Percentiles rank a stretch among this genome's conserved stretches.
phyloP scores from a whole-genome alignment of 2,797 vertebrate species.

The Labeo calbasu region DNA sequence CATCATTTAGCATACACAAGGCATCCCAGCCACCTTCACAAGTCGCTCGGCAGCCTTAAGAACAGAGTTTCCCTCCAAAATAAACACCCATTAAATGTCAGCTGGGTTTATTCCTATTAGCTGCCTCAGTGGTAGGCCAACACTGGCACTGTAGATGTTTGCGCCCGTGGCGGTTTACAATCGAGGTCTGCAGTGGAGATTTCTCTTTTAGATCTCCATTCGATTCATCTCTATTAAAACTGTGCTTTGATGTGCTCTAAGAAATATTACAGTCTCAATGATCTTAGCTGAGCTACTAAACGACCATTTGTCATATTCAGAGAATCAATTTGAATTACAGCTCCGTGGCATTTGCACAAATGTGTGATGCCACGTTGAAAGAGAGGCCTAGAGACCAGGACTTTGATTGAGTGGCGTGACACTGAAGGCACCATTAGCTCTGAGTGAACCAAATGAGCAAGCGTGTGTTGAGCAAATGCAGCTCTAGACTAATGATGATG shows the following conservation, averaged over 20 bases:
- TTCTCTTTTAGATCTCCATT: slow-evolving; percentile 26
- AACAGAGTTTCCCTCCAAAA: slow-evolving; percentile 28
- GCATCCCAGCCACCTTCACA: slow-evolving; percentile 14
- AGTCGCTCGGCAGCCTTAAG: slow-evolving; percentile 3
- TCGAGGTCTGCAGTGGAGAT: not conserved
- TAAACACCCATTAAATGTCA: slow-evolving; percentile 46
- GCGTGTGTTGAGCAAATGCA: slow-evolving; percentile 46
- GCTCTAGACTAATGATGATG: slow-evolving; percentile 61
- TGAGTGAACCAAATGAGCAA: slow-evolving; percentile 56
- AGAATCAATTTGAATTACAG: slow-evolving; percentile 48
- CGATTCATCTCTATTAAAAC: slow-evolving; percentile 47
- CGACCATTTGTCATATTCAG: slow-evolving; percentile 36
- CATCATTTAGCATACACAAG: slow-evolving; percentile 3
- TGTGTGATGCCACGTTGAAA: slow-evolving; percentile 37
- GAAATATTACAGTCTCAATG: slow-evolving; percentile 37
- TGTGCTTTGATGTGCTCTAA: slow-evolving; percentile 27
- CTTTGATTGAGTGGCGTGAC: slow-evolving; percentile 54
- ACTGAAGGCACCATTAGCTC: slow-evolving; percentile 55
- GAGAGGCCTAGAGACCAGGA: slow-evolving; percentile 51
- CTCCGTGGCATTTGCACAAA: slow-evolving; percentile 41
- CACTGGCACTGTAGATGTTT: slow-evolving; percentile 36
- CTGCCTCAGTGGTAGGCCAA: slow-evolving; percentile 22
- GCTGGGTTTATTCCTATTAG: slow-evolving; percentile 38
- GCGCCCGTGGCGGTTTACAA: slow-evolving; percentile 26
- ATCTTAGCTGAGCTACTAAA: slow-evolving; percentile 43